Percentiles rank a stretch among this genome's conserved stretches.
Conservation (phyloP, 2,888 invertebrate genomes). For the Argyresthia albistria region DNA sequence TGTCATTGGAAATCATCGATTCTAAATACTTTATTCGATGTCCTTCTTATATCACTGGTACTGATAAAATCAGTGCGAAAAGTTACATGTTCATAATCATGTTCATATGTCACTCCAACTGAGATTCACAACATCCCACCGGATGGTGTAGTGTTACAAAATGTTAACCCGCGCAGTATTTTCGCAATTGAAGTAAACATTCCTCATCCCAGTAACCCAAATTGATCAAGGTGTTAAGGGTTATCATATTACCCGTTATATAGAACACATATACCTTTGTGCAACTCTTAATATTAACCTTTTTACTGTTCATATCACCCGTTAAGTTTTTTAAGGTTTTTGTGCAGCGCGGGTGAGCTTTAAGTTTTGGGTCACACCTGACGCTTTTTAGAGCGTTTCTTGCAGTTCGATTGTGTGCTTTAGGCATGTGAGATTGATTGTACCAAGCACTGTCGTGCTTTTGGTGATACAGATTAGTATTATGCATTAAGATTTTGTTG, state of each 20-base stretch:
- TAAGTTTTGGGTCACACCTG: conserved; percentile 3
- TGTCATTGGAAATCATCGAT: too few relatives aligned
- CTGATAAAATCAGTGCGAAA: too few relatives aligned
- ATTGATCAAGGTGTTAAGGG: conserved; percentile 65
- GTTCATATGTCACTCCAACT: too few relatives aligned
- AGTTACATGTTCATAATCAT: too few relatives aligned
- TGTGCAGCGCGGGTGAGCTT: neutral
- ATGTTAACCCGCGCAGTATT: conserved; percentile 46
- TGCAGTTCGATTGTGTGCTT: neutral
- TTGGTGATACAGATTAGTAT: too few relatives aligned
- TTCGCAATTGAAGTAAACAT: conserved; percentile 38
- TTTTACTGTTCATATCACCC: conserved; percentile 17
- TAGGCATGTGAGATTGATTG: too few relatives aligned
- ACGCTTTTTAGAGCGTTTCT: neutral
- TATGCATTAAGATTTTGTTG: too few relatives aligned
- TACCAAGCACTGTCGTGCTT: too few relatives aligned
- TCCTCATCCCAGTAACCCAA: conserved; percentile 42
- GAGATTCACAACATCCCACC: conserved; percentile 14
- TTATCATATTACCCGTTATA: conserved; percentile 65
- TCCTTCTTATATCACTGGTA: too few relatives aligned
- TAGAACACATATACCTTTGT: conserved; percentile 42
- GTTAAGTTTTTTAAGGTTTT: neutral
- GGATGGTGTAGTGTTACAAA: conserved; percentile 55
- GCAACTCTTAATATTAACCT: conserved; percentile 21
- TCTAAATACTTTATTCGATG: too few relatives aligned